A percentile compares a stretch with the other conserved stretches of the same genome.
Conservation (phyloP, 2,797 vertebrate species). For the Antrozous pallidus region DNA sequence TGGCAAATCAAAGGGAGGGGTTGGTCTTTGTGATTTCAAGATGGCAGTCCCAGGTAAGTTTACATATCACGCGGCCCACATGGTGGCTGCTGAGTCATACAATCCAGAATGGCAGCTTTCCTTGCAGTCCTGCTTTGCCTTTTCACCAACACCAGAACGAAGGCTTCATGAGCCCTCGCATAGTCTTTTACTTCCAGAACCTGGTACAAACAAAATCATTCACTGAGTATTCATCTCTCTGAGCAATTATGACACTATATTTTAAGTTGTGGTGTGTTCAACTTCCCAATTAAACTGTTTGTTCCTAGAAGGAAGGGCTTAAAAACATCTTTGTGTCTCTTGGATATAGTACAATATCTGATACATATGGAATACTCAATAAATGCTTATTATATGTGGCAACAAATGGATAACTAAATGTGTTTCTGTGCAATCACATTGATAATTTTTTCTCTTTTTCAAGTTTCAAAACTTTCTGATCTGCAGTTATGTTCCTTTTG, state of each 20-base stretch:
- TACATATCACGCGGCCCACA: no score
- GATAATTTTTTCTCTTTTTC: not conserved
- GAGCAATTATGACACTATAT: not conserved
- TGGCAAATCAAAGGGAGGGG: no score
- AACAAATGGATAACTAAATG: not conserved
- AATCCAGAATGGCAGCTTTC: no score
- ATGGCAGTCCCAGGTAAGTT: no score
- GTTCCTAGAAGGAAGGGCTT: not conserved
- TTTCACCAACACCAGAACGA: not conserved
- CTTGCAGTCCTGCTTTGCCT: no score
- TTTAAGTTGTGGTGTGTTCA: not conserved
- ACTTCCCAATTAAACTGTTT: slow-evolving; percentile 17
- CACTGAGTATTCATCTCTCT: not conserved
- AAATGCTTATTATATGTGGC: not conserved
- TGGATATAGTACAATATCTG: not conserved
- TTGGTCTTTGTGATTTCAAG: no score
- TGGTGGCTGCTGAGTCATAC: no score
- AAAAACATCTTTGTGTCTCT: not conserved
- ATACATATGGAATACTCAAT: not conserved
- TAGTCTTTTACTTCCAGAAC: not conserved
- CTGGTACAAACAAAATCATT: not conserved
- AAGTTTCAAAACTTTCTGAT: slow-evolving; percentile 18
- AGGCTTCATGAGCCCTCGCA: not conserved
- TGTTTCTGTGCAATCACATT: not conserved
- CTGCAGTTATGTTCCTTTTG: not conserved